Conservation (phyloP, 1,140 invertebrate genomes). For the Bemisia tabaci region DNA sequence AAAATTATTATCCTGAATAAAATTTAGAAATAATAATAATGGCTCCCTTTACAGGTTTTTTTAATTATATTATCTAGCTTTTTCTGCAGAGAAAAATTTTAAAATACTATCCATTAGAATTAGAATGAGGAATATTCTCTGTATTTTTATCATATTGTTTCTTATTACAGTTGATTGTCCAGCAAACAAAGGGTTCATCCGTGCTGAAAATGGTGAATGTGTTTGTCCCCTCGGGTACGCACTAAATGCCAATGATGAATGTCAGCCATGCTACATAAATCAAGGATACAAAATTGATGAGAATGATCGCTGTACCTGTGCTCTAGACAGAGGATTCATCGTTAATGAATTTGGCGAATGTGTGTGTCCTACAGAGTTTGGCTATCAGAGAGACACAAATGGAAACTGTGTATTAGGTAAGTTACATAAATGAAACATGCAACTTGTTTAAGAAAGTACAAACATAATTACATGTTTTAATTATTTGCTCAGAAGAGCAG, state of each 20-base stretch:
- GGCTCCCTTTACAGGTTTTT: too few species aligned
- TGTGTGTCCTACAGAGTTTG: conserved; percentile 53
- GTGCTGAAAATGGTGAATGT: conserved; percentile 52
- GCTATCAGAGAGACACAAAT: conserved; percentile 46
- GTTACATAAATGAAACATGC: conserved; percentile 6
- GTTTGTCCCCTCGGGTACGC: conserved; percentile 59
- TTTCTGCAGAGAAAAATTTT: too few species aligned
- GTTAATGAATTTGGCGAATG: conserved; percentile 63
- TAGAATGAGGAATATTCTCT: too few species aligned
- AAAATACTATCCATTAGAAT: too few species aligned
- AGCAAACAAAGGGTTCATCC: conserved; percentile 53
- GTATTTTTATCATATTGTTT: conserved; percentile 16
- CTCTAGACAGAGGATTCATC: conserved; percentile 54
- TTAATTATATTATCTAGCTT: too few species aligned
- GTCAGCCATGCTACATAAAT: conserved; percentile 51
- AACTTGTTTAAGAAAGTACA: neutral
- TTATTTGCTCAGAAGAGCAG: neutral
- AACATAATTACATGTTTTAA: neutral
- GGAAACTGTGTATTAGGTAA: conserved; percentile 47
- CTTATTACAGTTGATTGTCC: conserved; percentile 43
- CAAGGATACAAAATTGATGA: conserved; percentile 59
- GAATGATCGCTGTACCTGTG: conserved; percentile 64
- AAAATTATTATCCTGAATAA: too few species aligned
- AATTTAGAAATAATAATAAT: too few species aligned
- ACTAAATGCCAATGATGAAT: conserved; percentile 54